Base-by-base conservation (phyloP, 1,140 invertebrate species). In the Drosophila hydei region DNA sequence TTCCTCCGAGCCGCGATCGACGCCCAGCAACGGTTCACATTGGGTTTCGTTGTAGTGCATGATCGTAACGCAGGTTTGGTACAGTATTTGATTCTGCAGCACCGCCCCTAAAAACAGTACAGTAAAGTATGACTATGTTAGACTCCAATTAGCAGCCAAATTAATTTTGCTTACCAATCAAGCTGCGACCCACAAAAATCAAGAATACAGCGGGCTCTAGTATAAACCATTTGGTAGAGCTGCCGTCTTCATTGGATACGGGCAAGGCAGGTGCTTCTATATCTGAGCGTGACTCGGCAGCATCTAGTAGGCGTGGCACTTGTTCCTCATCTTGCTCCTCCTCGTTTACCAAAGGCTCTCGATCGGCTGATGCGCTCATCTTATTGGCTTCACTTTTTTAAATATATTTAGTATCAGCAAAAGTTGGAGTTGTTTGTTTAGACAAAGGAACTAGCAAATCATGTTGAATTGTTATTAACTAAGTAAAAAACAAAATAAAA, bases 121-220 rank as follows among this genome's bases (percentile, higher is more conserved):
- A 30, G 25, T 9, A n/a, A 40, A 11, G 33, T 16, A 33, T 36
- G 16, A 50, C 11, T 43, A 8, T n/a, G 40, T 45, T 4, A 21
- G 27, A 7, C 40, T 3, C 30, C 9, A 8, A 30, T 30, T 30
- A 30, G 27, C 27, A 47, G 12, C 7, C 1, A 16, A 47, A 30
- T 33, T 7, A 40, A 42, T 9, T 16, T n/a, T 40, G n/a, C 12
- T 40, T 56, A 91, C 90, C 75, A 21, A 90, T 90, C 55, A 91
- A 61, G 58, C 84, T 87, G 75, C 90, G 78, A 7, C 75, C 87
- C 33, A 84, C 70, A 51, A 91, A 91, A 14, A 91, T 85, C 1
- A 91, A 54, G 38, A 91, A 91, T 23, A 91, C 90, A 30, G 90
- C 90, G 18, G 90, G 90, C 50, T 91, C 90, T 58, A 91, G 64